Evolutionary conservation across 2,888 invertebrate genomes (phyloP), one percentile per base, ranked within the genome.

Genomic region (Diogma glabrata): DNA sequence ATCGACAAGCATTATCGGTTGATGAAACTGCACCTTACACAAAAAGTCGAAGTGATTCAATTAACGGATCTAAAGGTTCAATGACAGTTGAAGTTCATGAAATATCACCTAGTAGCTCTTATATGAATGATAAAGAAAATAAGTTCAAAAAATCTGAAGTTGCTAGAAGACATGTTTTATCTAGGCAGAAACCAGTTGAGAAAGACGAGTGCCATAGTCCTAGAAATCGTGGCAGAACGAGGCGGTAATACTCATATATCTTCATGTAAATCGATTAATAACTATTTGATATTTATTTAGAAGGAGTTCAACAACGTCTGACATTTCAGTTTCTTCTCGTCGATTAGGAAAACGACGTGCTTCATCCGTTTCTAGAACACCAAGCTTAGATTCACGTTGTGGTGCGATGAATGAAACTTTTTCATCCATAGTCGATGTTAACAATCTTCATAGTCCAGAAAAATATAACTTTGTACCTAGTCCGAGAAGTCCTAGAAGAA

Each of bases 1-100:
- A 66, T 52, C 79, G 88, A 66, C 87, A 89, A 69, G 87, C 89
- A 19, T 72, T 88, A 54, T 87, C 87, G 51, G 86, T 89, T 53
- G 89, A 89, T 64, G 87, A 87, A 67, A 81, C 82, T 3, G 75
- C 76, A 62, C 24, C 74, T 69, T 53, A 72, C 69, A 47, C 45
- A 26, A 47, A 38, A 17, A 10, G 23, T 10, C 33, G 8, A 20
- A 45, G 38, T 22, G 54, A 53, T 22, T 54, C 54, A 20, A 38
- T 55, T 4, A 52, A 56, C 26, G 56, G 54, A 9, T 57, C 57
- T 2, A 52, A 55, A n/a, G 36, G 30, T 8, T 56, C 57, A 3
- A 50, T 57, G 16, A 52, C 52, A 10, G 48, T 53, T 17, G 59
- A 60, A 14, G 53, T 52, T 54, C 58, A 57, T 51, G 53, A 59